Conservation (phyloP, 2,797 vertebrate genomes). For the Cryptoprocta ferox region DNA sequence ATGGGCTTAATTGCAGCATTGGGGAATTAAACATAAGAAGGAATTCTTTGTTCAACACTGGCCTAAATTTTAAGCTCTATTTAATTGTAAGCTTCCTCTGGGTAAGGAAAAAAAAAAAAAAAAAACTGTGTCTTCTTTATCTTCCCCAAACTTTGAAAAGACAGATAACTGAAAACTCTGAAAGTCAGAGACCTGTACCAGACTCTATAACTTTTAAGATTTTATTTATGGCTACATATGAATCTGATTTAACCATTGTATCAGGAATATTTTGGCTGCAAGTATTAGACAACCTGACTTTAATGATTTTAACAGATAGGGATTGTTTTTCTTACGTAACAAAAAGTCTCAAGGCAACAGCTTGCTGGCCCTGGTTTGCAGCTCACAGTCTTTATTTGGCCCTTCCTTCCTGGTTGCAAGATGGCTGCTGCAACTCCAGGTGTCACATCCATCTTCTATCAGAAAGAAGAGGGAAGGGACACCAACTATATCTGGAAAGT, state of each 20-base stretch:
- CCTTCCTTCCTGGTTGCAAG: not conserved
- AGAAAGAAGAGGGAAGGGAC: not conserved
- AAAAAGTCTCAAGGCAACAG: not conserved
- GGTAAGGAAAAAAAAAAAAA: conserved; percentile 20
- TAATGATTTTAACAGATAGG: not conserved
- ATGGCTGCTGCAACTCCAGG: not conserved
- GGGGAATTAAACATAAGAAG: conserved; percentile 71
- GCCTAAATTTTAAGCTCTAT: conserved; percentile 77
- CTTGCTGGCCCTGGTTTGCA: not conserved
- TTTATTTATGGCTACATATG: conserved; percentile 26
- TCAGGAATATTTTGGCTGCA: conserved; percentile 1
- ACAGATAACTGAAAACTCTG: not conserved
- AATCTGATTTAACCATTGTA: not conserved
- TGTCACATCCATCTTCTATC: not conserved
- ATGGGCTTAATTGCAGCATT: conserved; percentile 72
- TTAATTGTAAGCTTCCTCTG: conserved; percentile 74
- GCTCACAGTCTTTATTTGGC: not conserved
- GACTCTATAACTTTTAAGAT: not conserved
- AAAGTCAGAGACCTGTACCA: not conserved
- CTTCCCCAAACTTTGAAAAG: conserved; percentile 3
- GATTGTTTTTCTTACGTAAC: not conserved
- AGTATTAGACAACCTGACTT: not conserved
- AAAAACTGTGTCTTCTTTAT: conserved; percentile 33
- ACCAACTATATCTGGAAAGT: not conserved
- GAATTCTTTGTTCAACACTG: conserved; percentile 74